A percentile compares a stretch with the other conserved stretches of the same genome.
These are phyloP conservation scores for Aelia acuminata DNA, from an alignment of 2,888 invertebrate genomes.

Conservation along the genomic window DNA sequence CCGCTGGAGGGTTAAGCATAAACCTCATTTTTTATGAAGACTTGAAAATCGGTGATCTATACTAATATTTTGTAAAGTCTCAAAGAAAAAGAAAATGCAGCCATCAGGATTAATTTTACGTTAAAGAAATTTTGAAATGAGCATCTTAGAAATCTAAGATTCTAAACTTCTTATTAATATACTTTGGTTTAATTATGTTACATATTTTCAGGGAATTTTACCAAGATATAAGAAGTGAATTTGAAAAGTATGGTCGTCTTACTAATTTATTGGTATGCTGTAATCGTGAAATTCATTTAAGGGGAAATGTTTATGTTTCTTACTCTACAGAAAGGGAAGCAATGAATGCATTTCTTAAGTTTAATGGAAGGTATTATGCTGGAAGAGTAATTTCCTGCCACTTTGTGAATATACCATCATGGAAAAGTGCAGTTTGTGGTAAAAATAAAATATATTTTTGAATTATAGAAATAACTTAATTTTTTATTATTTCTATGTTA, in stretches of 20 bases:
- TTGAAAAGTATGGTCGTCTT: conserved; percentile 80
- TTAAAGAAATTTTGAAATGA: no score
- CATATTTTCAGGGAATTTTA: conserved; percentile 68
- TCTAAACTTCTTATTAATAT: neutral
- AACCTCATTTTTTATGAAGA: no score
- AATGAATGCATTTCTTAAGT: conserved; percentile 79
- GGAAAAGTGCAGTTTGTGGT: conserved; percentile 94
- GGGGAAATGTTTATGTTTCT: conserved; percentile 93
- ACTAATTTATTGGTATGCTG: conserved; percentile 83
- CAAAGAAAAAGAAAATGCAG: no score
- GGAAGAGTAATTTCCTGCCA: conserved; percentile 86
- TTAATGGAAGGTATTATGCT: conserved; percentile 91
- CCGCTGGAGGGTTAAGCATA: no score
- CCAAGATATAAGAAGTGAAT: conserved; percentile 88
- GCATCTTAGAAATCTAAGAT: no score
- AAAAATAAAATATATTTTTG: conserved; percentile 68
- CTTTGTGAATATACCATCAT: conserved; percentile 83
- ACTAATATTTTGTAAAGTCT: no score
- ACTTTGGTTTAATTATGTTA: neutral
- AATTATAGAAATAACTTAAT: neutral
- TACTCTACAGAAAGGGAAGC: conserved; percentile 78
- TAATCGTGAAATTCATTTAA: conserved; percentile 87
- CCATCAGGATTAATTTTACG: no score
- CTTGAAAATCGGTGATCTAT: no score
- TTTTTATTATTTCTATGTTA: no score